A percentile compares a stretch with the other conserved stretches of the same genome.
Conservation (phyloP, 1,140 invertebrate species). For the Trissolcus basalis region DNA sequence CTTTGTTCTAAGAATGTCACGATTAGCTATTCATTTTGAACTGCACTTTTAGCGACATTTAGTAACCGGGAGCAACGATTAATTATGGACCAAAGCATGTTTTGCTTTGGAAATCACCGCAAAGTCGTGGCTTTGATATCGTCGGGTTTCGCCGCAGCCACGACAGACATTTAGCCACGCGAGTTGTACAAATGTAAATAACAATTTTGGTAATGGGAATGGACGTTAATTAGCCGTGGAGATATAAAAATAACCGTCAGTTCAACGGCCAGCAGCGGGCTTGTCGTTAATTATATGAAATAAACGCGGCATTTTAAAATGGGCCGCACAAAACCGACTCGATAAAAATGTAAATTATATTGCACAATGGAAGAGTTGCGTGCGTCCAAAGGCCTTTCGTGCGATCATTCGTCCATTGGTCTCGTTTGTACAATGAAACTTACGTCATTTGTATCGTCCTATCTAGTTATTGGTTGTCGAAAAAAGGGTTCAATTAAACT, state of each 20-base stretch:
- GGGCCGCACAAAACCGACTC: constrained; percentile 15
- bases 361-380: constrained; percentile 50
- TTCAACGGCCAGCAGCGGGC: constrained; percentile 22
- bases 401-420: constrained; percentile 34
- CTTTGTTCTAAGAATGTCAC: no score
- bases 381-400: constrained; percentile 56
- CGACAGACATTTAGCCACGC: no score
- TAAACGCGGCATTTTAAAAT: constrained; percentile 11
- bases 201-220: constrained; percentile 7
- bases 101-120: no score
- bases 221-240: constrained; percentile 12
- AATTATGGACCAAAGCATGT: neutral
- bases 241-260: constrained; percentile 15
- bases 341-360: constrained; percentile 52
- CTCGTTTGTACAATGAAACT: constrained; percentile 56
- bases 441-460: constrained; percentile 53
- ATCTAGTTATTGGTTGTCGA: constrained; percentile 23
- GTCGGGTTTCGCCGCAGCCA: no score
- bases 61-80: neutral
- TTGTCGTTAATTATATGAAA: constrained; percentile 29
- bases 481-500: neutral
- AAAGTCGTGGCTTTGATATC: no score
- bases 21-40: no score
- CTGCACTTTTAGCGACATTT: constrained; percentile 7
- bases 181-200: neutral